phyloP scores from a whole-genome alignment of 2,888 invertebrate species.

The Oligia strigilis region DNA sequence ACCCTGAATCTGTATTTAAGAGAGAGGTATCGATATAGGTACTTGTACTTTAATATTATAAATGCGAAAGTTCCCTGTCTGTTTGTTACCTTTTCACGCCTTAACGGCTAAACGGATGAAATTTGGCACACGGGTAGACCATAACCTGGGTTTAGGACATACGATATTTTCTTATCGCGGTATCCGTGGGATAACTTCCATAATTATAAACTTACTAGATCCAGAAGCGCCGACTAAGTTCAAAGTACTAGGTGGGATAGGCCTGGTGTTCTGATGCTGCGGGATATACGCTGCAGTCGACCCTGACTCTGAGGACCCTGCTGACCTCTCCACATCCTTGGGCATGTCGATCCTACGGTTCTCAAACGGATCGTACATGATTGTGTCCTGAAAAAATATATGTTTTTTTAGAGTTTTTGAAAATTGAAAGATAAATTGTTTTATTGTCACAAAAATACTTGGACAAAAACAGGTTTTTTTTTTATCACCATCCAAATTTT shows the following conservation, averaged over 20 bases:
- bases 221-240: slow-evolving; percentile 17
- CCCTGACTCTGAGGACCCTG: slow-evolving; percentile 34
- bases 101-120: background rate
- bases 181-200: no score
- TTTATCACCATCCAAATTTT: no score
- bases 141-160: background rate
- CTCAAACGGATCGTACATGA: slow-evolving; percentile 84
- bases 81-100: background rate
- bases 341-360: slow-evolving; percentile 77
- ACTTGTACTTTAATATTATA: no score
- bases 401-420: background rate
- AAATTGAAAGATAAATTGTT: no score
- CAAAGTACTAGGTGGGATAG: slow-evolving; percentile 21
- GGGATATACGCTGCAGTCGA: slow-evolving; percentile 2
- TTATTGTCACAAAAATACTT: background rate
- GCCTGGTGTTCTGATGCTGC: slow-evolving; percentile 9
- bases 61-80: no score
- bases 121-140: background rate
- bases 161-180: background rate
- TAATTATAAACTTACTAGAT: slow-evolving; percentile 36
- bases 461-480: no score
- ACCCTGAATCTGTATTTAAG: no score
- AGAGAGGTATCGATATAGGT: no score
- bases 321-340: slow-evolving; percentile 54
- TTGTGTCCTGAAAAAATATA: slow-evolving; percentile 79